Base-by-base conservation (phyloP, 2,888 invertebrate genomes). In the Apamea sordens region DNA sequence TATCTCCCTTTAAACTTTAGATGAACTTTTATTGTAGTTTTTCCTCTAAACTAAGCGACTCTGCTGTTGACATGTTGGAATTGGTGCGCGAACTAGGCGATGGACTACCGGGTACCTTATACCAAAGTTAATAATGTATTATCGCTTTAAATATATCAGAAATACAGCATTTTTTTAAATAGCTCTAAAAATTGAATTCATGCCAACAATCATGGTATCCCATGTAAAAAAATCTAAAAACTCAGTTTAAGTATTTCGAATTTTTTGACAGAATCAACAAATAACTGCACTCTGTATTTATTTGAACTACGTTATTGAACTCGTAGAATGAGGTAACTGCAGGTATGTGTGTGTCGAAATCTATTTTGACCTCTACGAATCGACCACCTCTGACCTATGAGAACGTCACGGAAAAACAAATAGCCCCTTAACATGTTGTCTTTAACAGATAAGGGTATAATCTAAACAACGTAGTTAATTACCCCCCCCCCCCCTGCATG, bases 381-480 rank as follows among this genome's bases (percentile, higher is more conserved):
- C 8, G 0, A 18, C 15, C 28, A 15, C 36, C 24, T 56, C 13
- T 70, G 64, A 50, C 47, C 50, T 64, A 24, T 50, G 24, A 47
- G 32, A 74, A 59, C 6, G 41, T 68, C n/a, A 41, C 8, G 71
- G 64, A n/a, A 78, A 83, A 50, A 72, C 69, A 71, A 84, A 73
- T 24, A 76, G 28, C 18, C 28, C 28, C 41, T 41, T 41, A 77
- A 65, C 69, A 68, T 65, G 56, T 71, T 72, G 67, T 82, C 70
- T 85, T 64, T 64, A 47, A 50, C 71, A 70, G 77, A 81, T 81
- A 81, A 78, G 69, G 72, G 69, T 72, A 68, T 28, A 69, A 24
- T 71, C 28, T 61, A 73, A 76, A 68, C 73, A 75, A 77, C n/a
- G 50, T 50, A 69, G 76, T 65, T 80, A 83, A 80, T 86, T 67